A percentile compares a stretch with the other conserved stretches of the same genome.
Evolutionary conservation across 2,888 invertebrate species (phyloP).

Genomic region (Chouioia cunea): DNA sequence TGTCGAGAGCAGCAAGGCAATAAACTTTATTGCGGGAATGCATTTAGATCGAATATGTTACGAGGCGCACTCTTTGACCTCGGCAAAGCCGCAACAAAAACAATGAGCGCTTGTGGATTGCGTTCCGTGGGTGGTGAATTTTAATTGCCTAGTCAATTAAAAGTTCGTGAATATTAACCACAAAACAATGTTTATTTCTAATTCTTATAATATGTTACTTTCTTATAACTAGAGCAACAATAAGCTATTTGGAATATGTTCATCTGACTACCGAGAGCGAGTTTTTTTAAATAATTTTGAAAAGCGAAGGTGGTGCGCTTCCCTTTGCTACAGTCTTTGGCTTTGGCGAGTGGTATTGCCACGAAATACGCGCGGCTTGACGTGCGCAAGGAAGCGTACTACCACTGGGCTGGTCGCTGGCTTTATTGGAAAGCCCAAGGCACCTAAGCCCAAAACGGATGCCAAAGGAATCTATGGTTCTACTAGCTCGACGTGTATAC

Average conservation of each 20-base stretch:
- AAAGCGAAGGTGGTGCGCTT: slow-evolving; percentile 25
- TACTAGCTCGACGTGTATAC: too few relatives aligned
- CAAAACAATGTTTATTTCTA: too few relatives aligned
- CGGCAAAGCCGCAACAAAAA: slow-evolving; percentile 1
- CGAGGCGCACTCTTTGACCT: slow-evolving; percentile 46
- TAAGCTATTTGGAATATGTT: slow-evolving; percentile 25
- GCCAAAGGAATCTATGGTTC: too few relatives aligned
- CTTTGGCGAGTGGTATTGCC: slow-evolving; percentile 57
- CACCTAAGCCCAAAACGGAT: background rate
- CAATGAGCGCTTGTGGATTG: slow-evolving; percentile 5
- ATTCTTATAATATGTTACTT: background rate
- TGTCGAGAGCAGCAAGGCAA: slow-evolving; percentile 58
- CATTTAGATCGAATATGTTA: slow-evolving; percentile 66
- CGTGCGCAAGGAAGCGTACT: slow-evolving; percentile 34
- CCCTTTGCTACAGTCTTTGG: background rate
- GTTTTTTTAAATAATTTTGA: slow-evolving; percentile 11
- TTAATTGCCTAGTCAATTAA: too few relatives aligned
- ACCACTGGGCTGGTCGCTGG: background rate
- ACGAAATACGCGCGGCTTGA: slow-evolving; percentile 64
- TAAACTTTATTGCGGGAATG: slow-evolving; percentile 67
- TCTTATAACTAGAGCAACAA: slow-evolving; percentile 8
- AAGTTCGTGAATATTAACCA: too few relatives aligned
- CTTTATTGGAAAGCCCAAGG: slow-evolving; percentile 29
- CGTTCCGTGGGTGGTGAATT: too few relatives aligned
- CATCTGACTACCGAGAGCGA: slow-evolving; percentile 15